phyloP scores from a whole-genome alignment of 2,113 vertebrate species.

The Ailurus styani region DNA sequence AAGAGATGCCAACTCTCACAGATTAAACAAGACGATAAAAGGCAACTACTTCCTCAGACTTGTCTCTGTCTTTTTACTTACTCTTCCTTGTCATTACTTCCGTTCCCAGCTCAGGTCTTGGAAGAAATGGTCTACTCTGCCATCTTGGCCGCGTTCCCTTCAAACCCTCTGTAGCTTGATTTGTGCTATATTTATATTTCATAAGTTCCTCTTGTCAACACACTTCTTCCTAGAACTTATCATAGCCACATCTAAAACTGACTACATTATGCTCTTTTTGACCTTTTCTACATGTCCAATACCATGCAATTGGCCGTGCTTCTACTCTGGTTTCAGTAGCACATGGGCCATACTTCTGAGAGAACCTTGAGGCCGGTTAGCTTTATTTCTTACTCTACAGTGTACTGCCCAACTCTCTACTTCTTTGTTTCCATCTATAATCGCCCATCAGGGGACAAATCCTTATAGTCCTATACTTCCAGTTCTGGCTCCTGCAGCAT shows the following conservation, averaged over 20 bases:
- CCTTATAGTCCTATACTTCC: not conserved
- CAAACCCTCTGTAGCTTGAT: not conserved
- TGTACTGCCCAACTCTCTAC: not conserved
- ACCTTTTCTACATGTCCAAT: not conserved
- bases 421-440: not conserved
- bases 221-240: not conserved
- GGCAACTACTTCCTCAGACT: not conserved
- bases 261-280: not conserved
- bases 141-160: not conserved
- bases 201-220: not conserved
- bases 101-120: not conserved
- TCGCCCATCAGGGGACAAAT: not conserved
- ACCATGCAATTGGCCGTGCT: fast-evolving
- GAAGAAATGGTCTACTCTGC: not conserved
- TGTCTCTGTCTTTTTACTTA: not conserved
- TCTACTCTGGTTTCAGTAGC: not conserved
- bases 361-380: not conserved
- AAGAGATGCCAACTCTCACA: not conserved
- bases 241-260: not conserved
- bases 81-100: not conserved
- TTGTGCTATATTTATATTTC: not conserved
- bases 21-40: not conserved
- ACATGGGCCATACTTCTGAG: not conserved
- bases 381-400: not conserved
- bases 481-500: not conserved